Evolutionary conservation across 2,888 invertebrate species (phyloP), one percentile per base, ranked within the genome.

Genomic region (Stenoptilia bipunctidactyla): DNA sequence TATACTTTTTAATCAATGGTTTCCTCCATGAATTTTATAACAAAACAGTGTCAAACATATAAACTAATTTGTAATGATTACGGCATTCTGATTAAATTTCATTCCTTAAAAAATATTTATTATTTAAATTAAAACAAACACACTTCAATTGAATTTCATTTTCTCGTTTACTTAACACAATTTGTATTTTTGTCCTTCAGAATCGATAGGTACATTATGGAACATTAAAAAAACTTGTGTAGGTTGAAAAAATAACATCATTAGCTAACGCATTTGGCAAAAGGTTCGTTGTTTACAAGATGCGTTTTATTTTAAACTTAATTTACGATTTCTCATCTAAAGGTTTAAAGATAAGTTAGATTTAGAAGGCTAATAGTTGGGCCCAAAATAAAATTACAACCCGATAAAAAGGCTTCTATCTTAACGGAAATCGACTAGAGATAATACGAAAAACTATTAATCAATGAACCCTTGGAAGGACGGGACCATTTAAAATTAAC

Each of bases 211-310:
- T 8, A 20, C 3, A 20, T 5, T 20, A 3, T 8, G 3, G 3
- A 20, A 5, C 20, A 20, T 20, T 8, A 20, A 20, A 20, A 20
- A 20, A 20, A 5, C 20, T 20, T 20, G 8, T 20, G 20, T 20
- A 20, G 20, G 20, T 20, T 5, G 50, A 52, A 68, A 69, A 57
- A 53, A 49, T 45, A 48, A 50, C 53, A 47, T 54, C 49, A 75
- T 77, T 76, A 76, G 76, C 74, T 67, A 52, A 61, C 61, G 70
- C 75, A 75, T 75, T 77, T 77, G 76, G 75, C 75, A 75, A 73
- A 75, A 77, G 73, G 71, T 77, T 76, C 69, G 72, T 54, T 75
- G 75, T 76, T 77, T 73, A 76, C 75, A 77, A 72, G 74, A 71
- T 69, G 61, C 68, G 66, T 74, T 74, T 76, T 74, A 75, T 74